Evolutionary conservation across 2,888 invertebrate species (phyloP).

Genomic region (Seladonia tumulorum): DNA sequence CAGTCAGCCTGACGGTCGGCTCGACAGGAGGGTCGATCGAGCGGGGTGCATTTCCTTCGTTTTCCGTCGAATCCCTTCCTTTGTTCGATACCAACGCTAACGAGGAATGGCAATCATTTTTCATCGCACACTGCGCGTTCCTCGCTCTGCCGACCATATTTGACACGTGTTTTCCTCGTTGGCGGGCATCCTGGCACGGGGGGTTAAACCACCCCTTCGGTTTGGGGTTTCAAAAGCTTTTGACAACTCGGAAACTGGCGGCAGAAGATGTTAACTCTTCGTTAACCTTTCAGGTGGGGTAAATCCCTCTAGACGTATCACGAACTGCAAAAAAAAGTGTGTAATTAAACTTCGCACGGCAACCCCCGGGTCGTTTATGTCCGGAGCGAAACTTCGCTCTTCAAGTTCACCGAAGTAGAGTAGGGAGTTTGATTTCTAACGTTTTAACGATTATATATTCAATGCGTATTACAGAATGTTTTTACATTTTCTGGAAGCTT

Average conservation of each 20-base stretch:
- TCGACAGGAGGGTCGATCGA: conserved; percentile 1
- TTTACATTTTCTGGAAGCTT: too few relatives aligned
- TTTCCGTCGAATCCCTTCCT: background rate
- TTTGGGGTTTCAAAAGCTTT: background rate
- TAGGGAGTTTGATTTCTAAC: background rate
- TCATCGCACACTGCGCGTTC: conserved; percentile 6
- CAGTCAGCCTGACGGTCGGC: background rate
- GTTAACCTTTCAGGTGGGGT: background rate
- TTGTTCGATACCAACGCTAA: background rate
- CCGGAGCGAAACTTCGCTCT: background rate
- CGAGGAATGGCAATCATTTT: background rate
- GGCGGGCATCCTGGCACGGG: background rate
- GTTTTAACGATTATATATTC: too few relatives aligned
- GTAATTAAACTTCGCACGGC: too few relatives aligned
- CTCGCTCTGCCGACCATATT: background rate
- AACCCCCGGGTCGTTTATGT: too few relatives aligned
- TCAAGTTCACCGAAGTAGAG: background rate
- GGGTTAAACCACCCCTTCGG: background rate
- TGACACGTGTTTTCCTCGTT: background rate
- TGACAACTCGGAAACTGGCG: background rate
- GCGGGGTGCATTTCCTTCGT: conserved; percentile 2
- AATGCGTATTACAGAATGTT: too few relatives aligned
- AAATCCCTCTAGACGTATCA: background rate
- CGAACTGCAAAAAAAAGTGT: background rate
- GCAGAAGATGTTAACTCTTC: background rate